phyloP scores from a whole-genome alignment of 2,888 invertebrate species.

The Lochmaea capreae region DNA sequence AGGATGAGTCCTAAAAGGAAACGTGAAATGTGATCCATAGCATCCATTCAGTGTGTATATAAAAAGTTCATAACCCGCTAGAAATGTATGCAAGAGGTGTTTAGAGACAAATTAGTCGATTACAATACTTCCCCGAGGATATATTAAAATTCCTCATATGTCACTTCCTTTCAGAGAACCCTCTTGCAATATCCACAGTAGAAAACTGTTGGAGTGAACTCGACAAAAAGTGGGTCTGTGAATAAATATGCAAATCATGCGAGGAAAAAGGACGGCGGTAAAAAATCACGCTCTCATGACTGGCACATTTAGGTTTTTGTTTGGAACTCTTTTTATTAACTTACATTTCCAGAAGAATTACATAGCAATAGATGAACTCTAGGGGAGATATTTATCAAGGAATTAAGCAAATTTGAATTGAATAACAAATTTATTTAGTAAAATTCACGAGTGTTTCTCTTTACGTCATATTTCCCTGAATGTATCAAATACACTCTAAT shows the following conservation, averaged over 20 bases:
- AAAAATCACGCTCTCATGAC: constrained; percentile 34
- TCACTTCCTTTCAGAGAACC: constrained; percentile 24
- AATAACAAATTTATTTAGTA: too few species aligned
- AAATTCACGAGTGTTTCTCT: too few species aligned
- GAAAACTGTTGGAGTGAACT: constrained; percentile 23
- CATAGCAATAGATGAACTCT: constrained; percentile 6
- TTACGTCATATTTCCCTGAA: too few species aligned
- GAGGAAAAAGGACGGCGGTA: constrained; percentile 14
- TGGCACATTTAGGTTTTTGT: constrained; percentile 32
- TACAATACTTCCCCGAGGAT: background rate
- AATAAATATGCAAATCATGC: constrained; percentile 36
- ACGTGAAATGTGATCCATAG: background rate
- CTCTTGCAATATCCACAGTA: constrained; percentile 11
- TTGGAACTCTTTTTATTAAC: constrained; percentile 30
- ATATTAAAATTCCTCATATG: constrained; percentile 33
- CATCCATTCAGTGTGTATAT: background rate
- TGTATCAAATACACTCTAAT: too few species aligned
- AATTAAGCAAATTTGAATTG: background rate
- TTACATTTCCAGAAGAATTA: constrained; percentile 21
- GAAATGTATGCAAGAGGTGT: background rate
- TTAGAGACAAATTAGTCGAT: constrained; percentile 6
- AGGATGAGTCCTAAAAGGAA: too few species aligned
- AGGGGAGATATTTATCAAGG: background rate
- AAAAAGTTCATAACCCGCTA: background rate
- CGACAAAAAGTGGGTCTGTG: constrained; percentile 32